A percentile compares a stretch with the other conserved stretches of the same genome.
Conservation (phyloP, 2,888 invertebrate species). For the Dasysyrphus albostriatus region DNA sequence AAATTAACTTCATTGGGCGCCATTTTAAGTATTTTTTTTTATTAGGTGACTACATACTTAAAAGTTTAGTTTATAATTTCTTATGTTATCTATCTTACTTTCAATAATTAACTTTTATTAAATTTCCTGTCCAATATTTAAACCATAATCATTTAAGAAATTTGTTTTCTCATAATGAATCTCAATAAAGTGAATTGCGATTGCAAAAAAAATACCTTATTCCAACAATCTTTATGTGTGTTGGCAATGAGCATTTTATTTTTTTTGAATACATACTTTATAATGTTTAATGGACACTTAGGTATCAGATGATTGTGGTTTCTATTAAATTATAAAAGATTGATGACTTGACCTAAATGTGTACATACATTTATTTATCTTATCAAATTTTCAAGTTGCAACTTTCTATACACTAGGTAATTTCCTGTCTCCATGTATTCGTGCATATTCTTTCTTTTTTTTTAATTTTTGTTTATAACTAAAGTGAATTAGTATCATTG, state of each 20-base stretch:
- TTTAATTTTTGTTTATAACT: background rate
- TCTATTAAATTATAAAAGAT: slow-evolving; percentile 20
- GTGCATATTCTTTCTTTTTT: too few relatives aligned
- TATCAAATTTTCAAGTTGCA: background rate
- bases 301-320: slow-evolving; percentile 24
- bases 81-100: background rate
- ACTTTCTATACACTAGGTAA: slow-evolving; percentile 4
- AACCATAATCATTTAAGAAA: background rate
- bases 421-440: too few relatives aligned
- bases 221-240: background rate
- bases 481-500: background rate
- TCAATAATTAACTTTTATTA: background rate
- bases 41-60: too few relatives aligned
- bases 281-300: background rate
- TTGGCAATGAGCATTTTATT: background rate
- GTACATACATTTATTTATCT: background rate
- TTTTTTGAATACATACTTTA: background rate
- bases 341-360: slow-evolving; percentile 19
- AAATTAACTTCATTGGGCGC: too few relatives aligned
- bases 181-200: background rate
- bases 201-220: slow-evolving; percentile 15
- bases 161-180: background rate
- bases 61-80: too few relatives aligned
- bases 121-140: background rate
- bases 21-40: too few relatives aligned